phyloP scores from a whole-genome alignment of 2,113 vertebrate genomes.

The Narcine bancroftii region DNA sequence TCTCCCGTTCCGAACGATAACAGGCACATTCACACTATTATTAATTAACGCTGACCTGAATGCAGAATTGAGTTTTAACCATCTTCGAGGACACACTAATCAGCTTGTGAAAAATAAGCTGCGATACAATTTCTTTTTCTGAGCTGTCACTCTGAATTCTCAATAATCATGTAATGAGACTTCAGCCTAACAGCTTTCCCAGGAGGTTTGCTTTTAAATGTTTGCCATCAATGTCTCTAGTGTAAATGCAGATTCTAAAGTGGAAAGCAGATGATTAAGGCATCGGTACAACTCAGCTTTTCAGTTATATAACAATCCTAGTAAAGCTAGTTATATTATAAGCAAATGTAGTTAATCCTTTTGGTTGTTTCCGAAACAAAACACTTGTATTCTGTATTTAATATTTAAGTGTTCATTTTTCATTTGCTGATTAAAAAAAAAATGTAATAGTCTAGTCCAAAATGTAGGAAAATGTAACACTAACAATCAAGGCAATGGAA shows the following conservation, averaged over 20 bases:
- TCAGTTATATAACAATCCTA: background rate
- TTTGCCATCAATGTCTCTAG: background rate
- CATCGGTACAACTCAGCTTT: background rate
- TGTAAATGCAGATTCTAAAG: background rate
- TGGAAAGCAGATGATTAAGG: background rate
- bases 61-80: background rate
- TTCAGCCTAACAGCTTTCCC: background rate
- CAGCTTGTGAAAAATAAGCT: slow-evolving; percentile 1
- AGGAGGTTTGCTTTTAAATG: background rate
- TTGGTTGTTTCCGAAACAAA: background rate
- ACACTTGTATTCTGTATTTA: background rate
- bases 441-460: background rate
- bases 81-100: background rate
- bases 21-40: background rate
- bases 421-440: background rate
- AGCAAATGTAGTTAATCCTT: background rate
- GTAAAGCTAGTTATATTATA: background rate
- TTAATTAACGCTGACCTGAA: background rate
- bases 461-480: background rate
- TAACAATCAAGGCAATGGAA: background rate
- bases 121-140: background rate
- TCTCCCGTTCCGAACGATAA: background rate
- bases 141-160: slow-evolving; percentile 3
- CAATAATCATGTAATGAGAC: slow-evolving; percentile 12
- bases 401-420: background rate